Percentiles rank a stretch among this genome's conserved stretches.
Evolutionary conservation across 1,140 invertebrate species (phyloP).

Genomic region (Rhopalosiphum maidis): DNA sequence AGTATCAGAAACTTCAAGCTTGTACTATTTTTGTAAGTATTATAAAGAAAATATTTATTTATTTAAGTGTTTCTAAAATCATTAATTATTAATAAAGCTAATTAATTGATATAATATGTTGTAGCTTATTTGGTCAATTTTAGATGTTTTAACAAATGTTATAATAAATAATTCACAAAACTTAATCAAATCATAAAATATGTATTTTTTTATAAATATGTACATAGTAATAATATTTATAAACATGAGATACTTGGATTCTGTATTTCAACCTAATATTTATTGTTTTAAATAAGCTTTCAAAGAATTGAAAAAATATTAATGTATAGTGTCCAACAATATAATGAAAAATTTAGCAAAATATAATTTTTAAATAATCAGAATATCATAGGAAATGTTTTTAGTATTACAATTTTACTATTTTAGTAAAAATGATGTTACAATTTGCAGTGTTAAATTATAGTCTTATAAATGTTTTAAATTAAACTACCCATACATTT

Average conservation of each 20-base stretch:
- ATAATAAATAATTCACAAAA: background rate
- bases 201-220: conserved; percentile 13
- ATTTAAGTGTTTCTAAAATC: background rate
- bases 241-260: conserved; percentile 15
- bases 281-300: background rate
- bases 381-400: background rate
- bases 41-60: background rate
- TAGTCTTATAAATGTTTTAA: background rate
- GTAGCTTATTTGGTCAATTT: background rate
- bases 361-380: background rate
- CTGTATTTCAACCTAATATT: background rate
- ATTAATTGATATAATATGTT: background rate
- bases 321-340: background rate
- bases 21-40: background rate
- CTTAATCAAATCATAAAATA: conserved; percentile 20
- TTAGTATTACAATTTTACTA: background rate
- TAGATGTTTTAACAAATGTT: background rate
- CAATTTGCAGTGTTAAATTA: background rate
- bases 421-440: background rate
- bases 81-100: background rate
- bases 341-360: background rate
- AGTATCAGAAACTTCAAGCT: background rate
- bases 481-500: conserved; percentile 22
- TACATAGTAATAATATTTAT: conserved; percentile 8
- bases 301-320: background rate